Evolutionary conservation across 2,888 invertebrate species (phyloP), one percentile per base, ranked within the genome.

Genomic region (Zele albiditarsus): DNA sequence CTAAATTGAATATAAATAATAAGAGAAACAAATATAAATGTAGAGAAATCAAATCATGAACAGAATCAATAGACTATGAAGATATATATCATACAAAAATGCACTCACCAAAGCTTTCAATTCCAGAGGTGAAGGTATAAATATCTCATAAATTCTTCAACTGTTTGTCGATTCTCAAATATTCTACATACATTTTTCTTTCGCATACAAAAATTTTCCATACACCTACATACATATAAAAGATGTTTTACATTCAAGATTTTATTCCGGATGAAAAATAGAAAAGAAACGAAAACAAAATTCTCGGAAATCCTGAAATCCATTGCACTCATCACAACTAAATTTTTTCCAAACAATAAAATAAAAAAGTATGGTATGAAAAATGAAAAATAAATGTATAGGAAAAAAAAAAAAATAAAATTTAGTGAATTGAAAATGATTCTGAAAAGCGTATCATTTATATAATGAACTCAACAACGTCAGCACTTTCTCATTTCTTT

Each of bases 361-460:
- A 53, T 10, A 42, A 46, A 23, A 25, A 68, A 20, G n/a, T 53
- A 53, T 20, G 0, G 53, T 6, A 5, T 20, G 23, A 53, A 20
- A 53, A 53, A 23, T 4, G 8, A 20, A 53, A 8, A n/a, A n/a
- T 4, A 53, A 53, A 53, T 5, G 8, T 33, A 33, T 33, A 33
- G n/a, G 53, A 53, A 8, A 23, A 20, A 60, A 71, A 46, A 25
- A 1, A n/a, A 23, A 53, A 20, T 6, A 20, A 20, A 20, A 53
- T 20, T 53, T 23, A 20, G 3, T n/a, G 27, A 16, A 49, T 46
- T 42, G 58, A 14, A 33, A 42, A 63, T 27, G 12, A 27, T 58
- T 31, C 28, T 33, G 20, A 42, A 75, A 68, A 60, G 73, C 73
- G 69, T 67, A 68, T 38, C 38, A 58, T 71, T 60, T 71, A 33